Base-by-base conservation (phyloP, 2,113 vertebrate genomes). In the Oryzias javanicus region DNA sequence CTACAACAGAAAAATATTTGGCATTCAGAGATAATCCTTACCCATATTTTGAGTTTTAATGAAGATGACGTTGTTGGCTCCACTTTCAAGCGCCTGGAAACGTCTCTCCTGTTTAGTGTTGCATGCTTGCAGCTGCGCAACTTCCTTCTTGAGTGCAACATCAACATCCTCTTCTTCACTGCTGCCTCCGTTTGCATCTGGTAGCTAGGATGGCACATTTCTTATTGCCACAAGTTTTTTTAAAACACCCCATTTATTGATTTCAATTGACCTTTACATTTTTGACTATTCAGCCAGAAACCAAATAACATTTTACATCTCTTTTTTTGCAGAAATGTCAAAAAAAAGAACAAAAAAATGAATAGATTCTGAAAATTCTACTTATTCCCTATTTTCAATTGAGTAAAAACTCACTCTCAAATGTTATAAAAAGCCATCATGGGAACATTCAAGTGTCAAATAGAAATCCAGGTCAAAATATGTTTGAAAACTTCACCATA, bases 41-140 rank as follows among this genome's bases (percentile, higher is more conserved):
- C 96, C 97, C 66, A 98, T 90, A 54, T 94, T 92, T n/a, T 78
- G 90, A 0, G 96, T 96, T 62, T 87, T 90, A 71, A 98, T 97
- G 85, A 99, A 99, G 65, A 99, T 90, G 6, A 98, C 94, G 0
- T 99, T 99, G 85, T 95, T 98, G 0, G 95, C 96, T 0, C 97
- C 97, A 0, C 96, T 99, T 48, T 94, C 92, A 78, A 97, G 65
- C 0, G 94, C 94, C 86, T 94, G 93, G 85, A 98, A 98, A 51
- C 96, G 92, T 48, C 92, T 87, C 76, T 92, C 79, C 42, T 82
- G 91, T 82, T 91, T 93, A 35, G 89, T 74, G 0, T 86, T 92
- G 0, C 91, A 91, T 1, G 90, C 70, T 0, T 89, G 89, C 56
- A 98, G 92, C 86, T 94, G 93, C 3, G 83, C 88, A 1, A 98